Base-by-base conservation (phyloP, 2,797 vertebrate genomes). In the Spheniscus humboldti region DNA sequence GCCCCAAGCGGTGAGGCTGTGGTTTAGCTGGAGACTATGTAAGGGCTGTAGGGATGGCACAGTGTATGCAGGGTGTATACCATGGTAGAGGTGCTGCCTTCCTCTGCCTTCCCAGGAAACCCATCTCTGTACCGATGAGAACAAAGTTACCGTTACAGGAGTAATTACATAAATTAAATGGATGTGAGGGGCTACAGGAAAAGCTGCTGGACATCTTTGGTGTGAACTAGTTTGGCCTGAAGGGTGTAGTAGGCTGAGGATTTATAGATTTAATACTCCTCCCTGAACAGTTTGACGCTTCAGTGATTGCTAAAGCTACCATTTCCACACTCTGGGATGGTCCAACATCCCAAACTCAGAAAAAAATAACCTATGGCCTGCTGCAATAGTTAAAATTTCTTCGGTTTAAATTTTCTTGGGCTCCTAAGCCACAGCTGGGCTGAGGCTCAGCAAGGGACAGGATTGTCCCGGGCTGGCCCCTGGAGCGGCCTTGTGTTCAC, bases 261-360 rank as follows among this genome's bases (percentile, higher is more conserved):
- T 56, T 75, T 72, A 81, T 37, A 25, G 22, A 45, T 35, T 56
- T 50, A 84, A 75, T 41, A 4, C 20, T 76, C 47, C 11, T 71
- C 56, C 50, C 62, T 37, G 11, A 80, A 18, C 27, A 43, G 8
- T 50, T 57, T 37, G 63, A 62, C 2, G 0, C 25, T 69, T 77
- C 18, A 7, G 35, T 13, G 35, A 11, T 60, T 55, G 60, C 48
- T 72, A 2, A 30, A 18, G 0, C 39, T 52, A 30, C 5, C 39
- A 27, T 6, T 71, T 80, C 33, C 18, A 53, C 35, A 2, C 53
- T 60, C 72, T 28, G 39, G 31, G 63, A 55, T 5, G 8, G 18
- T 17, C 77, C 33, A 23, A 27, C 27, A 63, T 30, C 23, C 10
- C 5, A n/a, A 62, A 37, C 1, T 1, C 2, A 0, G 37, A 48